A percentile compares a stretch with the other conserved stretches of the same genome.
Conservation (phyloP, 2,888 invertebrate genomes). For the Phasia obesa region DNA sequence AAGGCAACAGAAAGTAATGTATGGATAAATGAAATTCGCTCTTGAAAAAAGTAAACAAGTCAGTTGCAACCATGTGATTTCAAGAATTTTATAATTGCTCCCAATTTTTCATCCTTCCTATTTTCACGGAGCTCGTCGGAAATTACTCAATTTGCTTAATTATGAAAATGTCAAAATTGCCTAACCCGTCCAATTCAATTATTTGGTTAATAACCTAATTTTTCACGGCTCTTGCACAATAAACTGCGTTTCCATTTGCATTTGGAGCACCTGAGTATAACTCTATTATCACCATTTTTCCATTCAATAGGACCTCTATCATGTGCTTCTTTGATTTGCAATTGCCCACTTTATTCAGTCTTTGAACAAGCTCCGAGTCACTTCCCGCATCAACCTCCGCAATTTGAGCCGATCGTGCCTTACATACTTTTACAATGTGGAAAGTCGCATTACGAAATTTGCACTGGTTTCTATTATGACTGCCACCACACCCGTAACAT, state of each 20-base stretch:
- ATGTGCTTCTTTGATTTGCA: not conserved
- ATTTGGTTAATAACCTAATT: too few species aligned
- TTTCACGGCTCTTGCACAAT: conserved; percentile 8
- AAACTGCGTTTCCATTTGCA: conserved; percentile 32
- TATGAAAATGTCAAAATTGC: conserved; percentile 12
- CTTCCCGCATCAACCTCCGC: not conserved
- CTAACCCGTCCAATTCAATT: not conserved
- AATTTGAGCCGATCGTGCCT: conserved; percentile 17
- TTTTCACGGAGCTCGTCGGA: not conserved
- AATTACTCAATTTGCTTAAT: conserved; percentile 19
- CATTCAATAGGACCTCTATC: too few species aligned
- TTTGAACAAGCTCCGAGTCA: not conserved
- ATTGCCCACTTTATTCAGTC: conserved; percentile 6
- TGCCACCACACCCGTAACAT: conserved; percentile 33
- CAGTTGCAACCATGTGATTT: too few species aligned
- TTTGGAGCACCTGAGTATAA: conserved; percentile 53
- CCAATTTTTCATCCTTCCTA: not conserved
- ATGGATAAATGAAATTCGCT: too few species aligned
- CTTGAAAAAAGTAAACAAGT: too few species aligned
- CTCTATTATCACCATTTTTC: too few species aligned
- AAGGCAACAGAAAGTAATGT: too few species aligned
- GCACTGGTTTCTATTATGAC: conserved; percentile 3
- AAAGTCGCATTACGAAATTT: conserved; percentile 37
- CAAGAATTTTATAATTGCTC: conserved; percentile 10
- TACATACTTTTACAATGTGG: conserved; percentile 25